These are phyloP conservation scores for Argya squamiceps DNA, from an alignment of 2,797 vertebrate genomes.

Conservation along the genomic window DNA sequence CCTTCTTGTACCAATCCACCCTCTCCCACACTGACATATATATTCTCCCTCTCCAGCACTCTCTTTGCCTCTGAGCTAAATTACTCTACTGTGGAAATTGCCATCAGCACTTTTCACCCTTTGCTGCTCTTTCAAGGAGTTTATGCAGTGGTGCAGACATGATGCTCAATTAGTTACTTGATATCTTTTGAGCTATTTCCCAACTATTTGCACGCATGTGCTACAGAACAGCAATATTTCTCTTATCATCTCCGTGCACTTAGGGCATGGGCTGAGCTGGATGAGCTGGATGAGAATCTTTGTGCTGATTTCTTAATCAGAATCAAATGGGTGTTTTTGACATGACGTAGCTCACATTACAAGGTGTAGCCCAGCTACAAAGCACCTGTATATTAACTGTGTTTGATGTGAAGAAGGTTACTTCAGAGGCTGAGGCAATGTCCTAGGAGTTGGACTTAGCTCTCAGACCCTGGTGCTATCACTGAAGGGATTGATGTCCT, in stretches of 20 bases:
- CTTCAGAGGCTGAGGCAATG: neutral
- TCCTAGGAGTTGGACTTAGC: neutral
- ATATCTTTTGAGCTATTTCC: neutral
- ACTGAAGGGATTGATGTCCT: neutral
- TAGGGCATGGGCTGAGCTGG: neutral
- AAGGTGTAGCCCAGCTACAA: neutral
- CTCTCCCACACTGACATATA: constrained; percentile 43
- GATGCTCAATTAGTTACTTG: neutral
- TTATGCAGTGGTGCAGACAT: neutral
- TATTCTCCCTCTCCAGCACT: constrained; percentile 14
- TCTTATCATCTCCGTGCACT: neutral
- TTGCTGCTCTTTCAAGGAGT: constrained; percentile 48
- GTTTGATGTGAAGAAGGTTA: neutral
- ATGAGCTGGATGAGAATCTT: neutral
- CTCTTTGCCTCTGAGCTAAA: constrained; percentile 52
- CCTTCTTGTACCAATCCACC: neutral
- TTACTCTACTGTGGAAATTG: constrained; percentile 47
- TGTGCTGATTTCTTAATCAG: neutral
- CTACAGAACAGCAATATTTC: neutral
- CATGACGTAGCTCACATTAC: rapidly evolving
- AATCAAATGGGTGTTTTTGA: neutral
- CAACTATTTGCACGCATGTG: neutral
- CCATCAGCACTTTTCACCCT: constrained; percentile 58
- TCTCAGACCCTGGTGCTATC: neutral
- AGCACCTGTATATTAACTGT: neutral